Evolutionary conservation across 2,797 vertebrate genomes (phyloP).

Genomic region (Mycteria americana): DNA sequence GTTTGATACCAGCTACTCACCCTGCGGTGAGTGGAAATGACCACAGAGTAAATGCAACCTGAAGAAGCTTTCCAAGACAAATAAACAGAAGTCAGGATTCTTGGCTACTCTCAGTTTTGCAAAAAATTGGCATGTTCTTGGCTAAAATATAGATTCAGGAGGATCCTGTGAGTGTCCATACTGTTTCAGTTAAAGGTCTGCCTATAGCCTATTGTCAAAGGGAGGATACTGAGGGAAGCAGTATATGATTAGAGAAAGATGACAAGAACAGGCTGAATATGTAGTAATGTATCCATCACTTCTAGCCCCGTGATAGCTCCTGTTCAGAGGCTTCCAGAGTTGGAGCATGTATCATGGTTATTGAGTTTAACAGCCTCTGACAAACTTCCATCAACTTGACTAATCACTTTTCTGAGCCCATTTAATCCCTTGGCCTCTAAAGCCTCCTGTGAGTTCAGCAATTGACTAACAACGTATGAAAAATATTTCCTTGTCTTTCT

Average conservation of each 20-base stretch:
- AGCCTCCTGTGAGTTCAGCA: not conserved
- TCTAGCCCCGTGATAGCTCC: not conserved
- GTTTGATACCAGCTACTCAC: not conserved
- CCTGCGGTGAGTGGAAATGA: not conserved
- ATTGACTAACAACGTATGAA: not conserved
- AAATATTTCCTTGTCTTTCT: not conserved
- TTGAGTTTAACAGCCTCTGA: not conserved
- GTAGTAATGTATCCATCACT: not conserved
- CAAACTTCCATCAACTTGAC: not conserved
- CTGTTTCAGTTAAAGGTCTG: not conserved
- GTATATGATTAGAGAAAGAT: not conserved
- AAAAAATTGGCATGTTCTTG: not conserved
- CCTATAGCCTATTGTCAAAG: not conserved
- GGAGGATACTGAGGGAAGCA: not conserved
- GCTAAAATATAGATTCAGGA: not conserved
- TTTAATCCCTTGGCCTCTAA: not conserved
- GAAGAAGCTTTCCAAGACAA: not conserved
- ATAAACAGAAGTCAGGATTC: not conserved
- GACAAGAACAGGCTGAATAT: not conserved
- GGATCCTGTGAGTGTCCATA: not conserved
- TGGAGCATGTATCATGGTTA: not conserved
- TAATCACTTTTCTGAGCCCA: not conserved
- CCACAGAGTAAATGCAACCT: not conserved
- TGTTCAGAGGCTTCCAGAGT: not conserved
- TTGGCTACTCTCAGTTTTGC: not conserved